These are phyloP conservation scores for Rhingia rostrata DNA, from an alignment of 2,888 invertebrate genomes.

Conservation along the genomic window DNA sequence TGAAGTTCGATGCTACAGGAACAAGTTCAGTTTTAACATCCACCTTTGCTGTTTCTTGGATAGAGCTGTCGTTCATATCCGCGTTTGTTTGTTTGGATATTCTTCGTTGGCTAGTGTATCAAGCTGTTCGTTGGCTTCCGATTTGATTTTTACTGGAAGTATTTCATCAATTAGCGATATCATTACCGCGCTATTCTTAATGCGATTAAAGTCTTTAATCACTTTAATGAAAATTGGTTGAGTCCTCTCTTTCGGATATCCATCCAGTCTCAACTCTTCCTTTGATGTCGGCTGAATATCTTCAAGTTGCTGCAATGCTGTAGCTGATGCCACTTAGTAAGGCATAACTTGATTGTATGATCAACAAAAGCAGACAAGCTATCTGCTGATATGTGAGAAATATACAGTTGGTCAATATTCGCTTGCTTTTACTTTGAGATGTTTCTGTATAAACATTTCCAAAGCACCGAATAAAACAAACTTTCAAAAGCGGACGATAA, in stretches of 20 bases:
- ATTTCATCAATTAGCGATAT: neutral
- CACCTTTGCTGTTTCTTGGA: neutral
- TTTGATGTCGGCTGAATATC: slow-evolving; percentile 83
- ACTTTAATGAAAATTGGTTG: slow-evolving; percentile 82
- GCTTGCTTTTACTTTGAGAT: no score
- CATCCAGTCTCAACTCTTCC: slow-evolving; percentile 84
- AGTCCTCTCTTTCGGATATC: slow-evolving; percentile 85
- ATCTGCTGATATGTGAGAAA: no score
- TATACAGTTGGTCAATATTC: no score
- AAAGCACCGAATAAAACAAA: slow-evolving; percentile 75
- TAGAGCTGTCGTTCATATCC: neutral
- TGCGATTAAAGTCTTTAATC: slow-evolving; percentile 41
- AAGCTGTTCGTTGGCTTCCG: neutral
- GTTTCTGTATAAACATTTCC: no score
- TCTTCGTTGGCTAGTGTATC: neutral
- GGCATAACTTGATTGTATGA: no score
- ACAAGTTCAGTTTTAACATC: neutral
- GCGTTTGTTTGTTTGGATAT: neutral
- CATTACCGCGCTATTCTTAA: slow-evolving; percentile 1
- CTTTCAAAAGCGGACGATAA: slow-evolving; percentile 58
- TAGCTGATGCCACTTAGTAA: slow-evolving; percentile 86
- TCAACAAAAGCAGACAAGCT: no score
- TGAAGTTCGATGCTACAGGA: neutral
- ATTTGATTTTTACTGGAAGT: neutral
- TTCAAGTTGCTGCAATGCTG: slow-evolving; percentile 85